Evolutionary conservation across 2,888 invertebrate genomes (phyloP).

Genomic region (Emesis furor): DNA sequence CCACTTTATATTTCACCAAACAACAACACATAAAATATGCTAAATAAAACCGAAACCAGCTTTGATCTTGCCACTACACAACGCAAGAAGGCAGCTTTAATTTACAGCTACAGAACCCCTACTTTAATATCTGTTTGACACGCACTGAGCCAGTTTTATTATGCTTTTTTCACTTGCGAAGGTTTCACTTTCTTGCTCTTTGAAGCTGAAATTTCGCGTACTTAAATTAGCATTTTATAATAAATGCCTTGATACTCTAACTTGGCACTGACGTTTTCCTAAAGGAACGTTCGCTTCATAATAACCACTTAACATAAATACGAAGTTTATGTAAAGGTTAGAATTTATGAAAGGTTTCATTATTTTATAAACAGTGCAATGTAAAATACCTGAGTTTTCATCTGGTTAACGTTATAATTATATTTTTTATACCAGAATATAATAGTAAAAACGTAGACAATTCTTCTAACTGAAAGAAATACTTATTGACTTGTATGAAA

Average conservation of each 20-base stretch:
- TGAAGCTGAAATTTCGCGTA: slow-evolving; percentile 60
- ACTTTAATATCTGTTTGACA: slow-evolving; percentile 18
- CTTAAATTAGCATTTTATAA: slow-evolving; percentile 59
- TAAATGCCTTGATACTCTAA: slow-evolving; percentile 29
- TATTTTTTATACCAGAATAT: no score
- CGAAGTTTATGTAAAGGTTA: slow-evolving; percentile 5
- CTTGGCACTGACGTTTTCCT: slow-evolving; percentile 3
- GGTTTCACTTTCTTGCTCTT: slow-evolving; percentile 2
- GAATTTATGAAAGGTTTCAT: background rate
- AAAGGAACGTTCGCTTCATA: slow-evolving; percentile 21
- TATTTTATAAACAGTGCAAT: slow-evolving; percentile 46
- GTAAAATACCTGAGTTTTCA: background rate
- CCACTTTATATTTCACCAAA: background rate
- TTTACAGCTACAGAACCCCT: slow-evolving; percentile 11
- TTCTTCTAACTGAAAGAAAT: no score
- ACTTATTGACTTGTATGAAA: no score
- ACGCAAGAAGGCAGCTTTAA: slow-evolving; percentile 4
- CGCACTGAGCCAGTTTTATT: slow-evolving; percentile 23
- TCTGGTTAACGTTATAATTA: no score
- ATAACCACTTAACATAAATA: slow-evolving; percentile 22
- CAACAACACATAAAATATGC: background rate
- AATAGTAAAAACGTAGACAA: no score
- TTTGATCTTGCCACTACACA: slow-evolving; percentile 12
- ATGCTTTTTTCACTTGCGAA: slow-evolving; percentile 20
- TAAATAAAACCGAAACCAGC: slow-evolving; percentile 3